Base-by-base conservation (phyloP, 2,888 invertebrate genomes). In the Drepanosiphum platanoidis region DNA sequence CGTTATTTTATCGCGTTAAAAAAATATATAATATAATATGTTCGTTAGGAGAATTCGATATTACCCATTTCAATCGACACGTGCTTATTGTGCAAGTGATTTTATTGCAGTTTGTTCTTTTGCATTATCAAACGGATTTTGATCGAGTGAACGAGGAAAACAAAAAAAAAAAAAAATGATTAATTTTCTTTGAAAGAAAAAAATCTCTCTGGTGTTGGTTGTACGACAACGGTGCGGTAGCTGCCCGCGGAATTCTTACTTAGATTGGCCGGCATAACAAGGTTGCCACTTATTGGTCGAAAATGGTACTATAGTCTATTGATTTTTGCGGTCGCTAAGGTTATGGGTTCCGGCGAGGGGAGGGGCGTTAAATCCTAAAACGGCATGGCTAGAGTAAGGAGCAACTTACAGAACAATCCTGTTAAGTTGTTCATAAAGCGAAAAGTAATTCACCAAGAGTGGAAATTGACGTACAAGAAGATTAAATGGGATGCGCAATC, bases 351-450 rank as follows among this genome's bases (percentile, higher is more conserved):
- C 18, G 75, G 22, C 58, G 39, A 5, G 30, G 66, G 64, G 74
- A 39, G 75, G 58, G 68, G 84, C 68, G 84, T 77, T 58, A 75
- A 84, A 84, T 84, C 84, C 75, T 84, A 75, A 84, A 84, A 75
- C 75, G 75, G 68, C 74, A 66, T 34, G 68, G 66, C 83, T 42
- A 58, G 36, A 68, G 75, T 36, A 58, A 68, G 75, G 84, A 77
- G 84, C 84, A 84, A 84, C 84, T 84, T 84, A 77, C 84, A 68
- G 74, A 84, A 75, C 74, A 83, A 83, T 83, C 75, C 75, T 58
- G 84, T 84, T 84, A 84, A 84, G 75, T 75, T 84, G 84, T 84
- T 84, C 84, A 84, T 75, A 84, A 84, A 84, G 84, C 84, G 74
- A 77, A 84, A 77, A 84, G 84, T 84, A 84, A 84, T 84, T 84